Conservation (phyloP, 2,797 vertebrate species). For the Falco naumanni region DNA sequence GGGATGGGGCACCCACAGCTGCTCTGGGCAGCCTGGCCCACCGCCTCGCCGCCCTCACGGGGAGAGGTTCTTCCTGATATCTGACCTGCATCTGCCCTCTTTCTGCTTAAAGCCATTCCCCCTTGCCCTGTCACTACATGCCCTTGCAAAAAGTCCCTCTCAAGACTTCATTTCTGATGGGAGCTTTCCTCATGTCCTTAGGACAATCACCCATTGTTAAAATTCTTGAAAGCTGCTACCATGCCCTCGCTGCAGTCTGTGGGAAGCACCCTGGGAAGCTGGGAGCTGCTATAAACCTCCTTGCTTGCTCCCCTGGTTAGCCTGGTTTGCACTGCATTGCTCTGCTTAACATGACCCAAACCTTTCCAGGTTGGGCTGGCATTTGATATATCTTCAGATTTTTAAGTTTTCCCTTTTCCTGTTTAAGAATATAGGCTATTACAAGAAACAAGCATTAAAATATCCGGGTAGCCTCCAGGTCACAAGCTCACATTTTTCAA, state of each 20-base stretch:
- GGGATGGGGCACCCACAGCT: too few relatives aligned
- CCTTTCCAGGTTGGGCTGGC: neutral
- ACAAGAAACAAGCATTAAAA: neutral
- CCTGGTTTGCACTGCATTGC: neutral
- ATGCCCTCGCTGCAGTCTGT: rapidly evolving
- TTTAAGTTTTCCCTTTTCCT: neutral
- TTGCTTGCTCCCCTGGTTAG: rapidly evolving
- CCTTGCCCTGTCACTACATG: too few relatives aligned
- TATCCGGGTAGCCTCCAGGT: neutral
- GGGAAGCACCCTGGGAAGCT: neutral
- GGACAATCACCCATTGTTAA: rapidly evolving
- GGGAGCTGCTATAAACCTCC: neutral
- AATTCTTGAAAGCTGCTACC: rapidly evolving
- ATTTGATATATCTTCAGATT: rapidly evolving
- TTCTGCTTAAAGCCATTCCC: too few relatives aligned
- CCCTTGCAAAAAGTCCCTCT: too few relatives aligned
- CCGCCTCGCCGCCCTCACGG: too few relatives aligned
- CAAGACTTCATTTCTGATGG: neutral
- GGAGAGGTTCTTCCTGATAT: too few relatives aligned
- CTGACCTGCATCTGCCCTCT: too few relatives aligned
- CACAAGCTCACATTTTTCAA: rapidly evolving
- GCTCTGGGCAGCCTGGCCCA: too few relatives aligned
- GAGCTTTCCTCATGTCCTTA: rapidly evolving
- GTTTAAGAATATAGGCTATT: neutral
- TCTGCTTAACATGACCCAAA: rapidly evolving